phyloP scores from a whole-genome alignment of 2,797 vertebrate genomes.

The Loriculus beryllinus region DNA sequence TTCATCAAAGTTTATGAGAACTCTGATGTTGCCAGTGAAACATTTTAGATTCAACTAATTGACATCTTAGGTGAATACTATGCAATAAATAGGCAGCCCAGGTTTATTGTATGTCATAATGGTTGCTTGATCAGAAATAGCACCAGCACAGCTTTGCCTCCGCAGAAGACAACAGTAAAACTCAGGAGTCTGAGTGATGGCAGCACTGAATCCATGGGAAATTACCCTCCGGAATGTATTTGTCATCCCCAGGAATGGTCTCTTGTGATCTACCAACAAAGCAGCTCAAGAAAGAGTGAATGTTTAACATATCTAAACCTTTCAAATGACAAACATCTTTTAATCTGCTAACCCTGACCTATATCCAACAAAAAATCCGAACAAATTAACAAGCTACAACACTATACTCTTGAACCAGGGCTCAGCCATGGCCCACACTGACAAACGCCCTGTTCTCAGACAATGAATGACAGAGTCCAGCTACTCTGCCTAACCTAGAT shows the following conservation, averaged over 20 bases:
- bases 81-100: not conserved
- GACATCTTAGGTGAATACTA: not conserved
- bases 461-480: not conserved
- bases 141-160: not conserved
- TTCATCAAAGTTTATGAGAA: not conserved
- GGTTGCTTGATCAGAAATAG: not conserved
- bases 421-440: conserved; percentile 1
- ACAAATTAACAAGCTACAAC: conserved; percentile 53
- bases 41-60: not conserved
- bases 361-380: conserved; percentile 55
- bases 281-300: not conserved
- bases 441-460: not conserved
- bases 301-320: not conserved
- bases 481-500: not conserved
- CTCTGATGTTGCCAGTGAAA: not conserved
- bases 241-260: accelerated
- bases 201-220: not conserved
- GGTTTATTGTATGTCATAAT: not conserved
- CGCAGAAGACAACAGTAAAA: not conserved
- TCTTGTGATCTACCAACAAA: not conserved
- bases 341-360: conserved; percentile 61
- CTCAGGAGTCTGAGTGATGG: not conserved
- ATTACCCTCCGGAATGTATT: not conserved
- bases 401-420: not conserved
- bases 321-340: not conserved